phyloP scores from a whole-genome alignment of 2,797 vertebrate genomes.

The Danio tinwini region DNA sequence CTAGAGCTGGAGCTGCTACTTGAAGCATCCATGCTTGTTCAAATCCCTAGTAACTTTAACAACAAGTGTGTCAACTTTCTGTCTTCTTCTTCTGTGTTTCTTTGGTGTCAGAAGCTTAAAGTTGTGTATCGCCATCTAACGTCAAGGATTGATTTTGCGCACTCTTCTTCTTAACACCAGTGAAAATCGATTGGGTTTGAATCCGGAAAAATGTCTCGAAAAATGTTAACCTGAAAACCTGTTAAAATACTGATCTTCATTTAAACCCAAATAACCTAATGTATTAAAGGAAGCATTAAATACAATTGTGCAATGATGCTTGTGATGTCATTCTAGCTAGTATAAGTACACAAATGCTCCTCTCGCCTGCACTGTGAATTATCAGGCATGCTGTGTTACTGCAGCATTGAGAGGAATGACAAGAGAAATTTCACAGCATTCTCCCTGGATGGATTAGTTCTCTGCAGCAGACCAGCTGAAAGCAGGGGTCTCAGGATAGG shows the following conservation, averaged over 20 bases:
- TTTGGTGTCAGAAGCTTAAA: too few species aligned
- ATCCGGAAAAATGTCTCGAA: too few species aligned
- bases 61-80: too few species aligned
- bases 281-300: background rate
- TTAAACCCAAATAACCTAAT: background rate
- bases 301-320: slow-evolving; percentile 4
- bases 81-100: too few species aligned
- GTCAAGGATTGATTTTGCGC: too few species aligned
- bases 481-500: background rate
- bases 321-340: slow-evolving; percentile 17
- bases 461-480: slow-evolving; percentile 21
- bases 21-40: too few species aligned
- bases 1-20: too few species aligned
- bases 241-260: background rate
- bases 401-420: slow-evolving; percentile 23
- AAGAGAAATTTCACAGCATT: slow-evolving; percentile 34
- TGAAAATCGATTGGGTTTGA: too few species aligned
- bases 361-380: slow-evolving; percentile 6
- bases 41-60: too few species aligned
- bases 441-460: slow-evolving; percentile 43
- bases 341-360: background rate
- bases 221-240: too few species aligned
- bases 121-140: too few species aligned
- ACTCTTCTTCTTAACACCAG: too few species aligned
- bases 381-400: slow-evolving; percentile 5